phyloP scores from a whole-genome alignment of 2,888 invertebrate species.

The Euplagia quadripunctaria region DNA sequence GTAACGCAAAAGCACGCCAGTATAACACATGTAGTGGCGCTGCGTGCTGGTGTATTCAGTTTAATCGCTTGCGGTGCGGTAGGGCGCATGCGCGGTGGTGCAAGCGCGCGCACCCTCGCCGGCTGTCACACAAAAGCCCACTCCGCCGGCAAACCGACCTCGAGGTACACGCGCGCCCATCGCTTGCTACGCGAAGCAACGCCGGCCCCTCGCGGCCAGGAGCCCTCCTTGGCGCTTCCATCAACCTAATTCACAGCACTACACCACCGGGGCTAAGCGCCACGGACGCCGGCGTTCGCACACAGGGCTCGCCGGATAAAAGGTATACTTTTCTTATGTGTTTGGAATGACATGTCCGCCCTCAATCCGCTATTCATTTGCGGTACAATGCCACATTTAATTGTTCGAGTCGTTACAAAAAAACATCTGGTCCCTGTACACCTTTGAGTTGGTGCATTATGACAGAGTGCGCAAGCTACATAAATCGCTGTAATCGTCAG shows the following conservation, averaged over 20 bases:
- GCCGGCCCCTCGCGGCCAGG: slow-evolving; percentile 85
- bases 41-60: slow-evolving; percentile 57
- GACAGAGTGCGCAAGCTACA: slow-evolving; percentile 53
- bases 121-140: slow-evolving; percentile 71
- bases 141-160: slow-evolving; percentile 83
- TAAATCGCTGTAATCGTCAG: slow-evolving; percentile 51
- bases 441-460: slow-evolving; percentile 68
- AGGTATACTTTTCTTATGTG: slow-evolving; percentile 70
- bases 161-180: slow-evolving; percentile 79
- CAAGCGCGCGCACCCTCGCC: slow-evolving; percentile 73
- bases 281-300: slow-evolving; percentile 81
- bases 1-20: slow-evolving; percentile 56
- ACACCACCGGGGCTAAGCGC: slow-evolving; percentile 70
- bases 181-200: slow-evolving; percentile 81
- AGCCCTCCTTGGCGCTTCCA: slow-evolving; percentile 81
- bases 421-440: slow-evolving; percentile 47
- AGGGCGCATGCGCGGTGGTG: slow-evolving; percentile 78
- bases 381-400: slow-evolving; percentile 65
- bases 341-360: slow-evolving; percentile 68
- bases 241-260: slow-evolving; percentile 64
- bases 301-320: slow-evolving; percentile 78
- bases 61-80: slow-evolving; percentile 48
- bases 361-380: slow-evolving; percentile 65
- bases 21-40: slow-evolving; percentile 61
- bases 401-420: slow-evolving; percentile 51